Evolutionary conservation across 2,113 vertebrate species (phyloP), one percentile per base, ranked within the genome.

Genomic region (Chloroceryle aenea): DNA sequence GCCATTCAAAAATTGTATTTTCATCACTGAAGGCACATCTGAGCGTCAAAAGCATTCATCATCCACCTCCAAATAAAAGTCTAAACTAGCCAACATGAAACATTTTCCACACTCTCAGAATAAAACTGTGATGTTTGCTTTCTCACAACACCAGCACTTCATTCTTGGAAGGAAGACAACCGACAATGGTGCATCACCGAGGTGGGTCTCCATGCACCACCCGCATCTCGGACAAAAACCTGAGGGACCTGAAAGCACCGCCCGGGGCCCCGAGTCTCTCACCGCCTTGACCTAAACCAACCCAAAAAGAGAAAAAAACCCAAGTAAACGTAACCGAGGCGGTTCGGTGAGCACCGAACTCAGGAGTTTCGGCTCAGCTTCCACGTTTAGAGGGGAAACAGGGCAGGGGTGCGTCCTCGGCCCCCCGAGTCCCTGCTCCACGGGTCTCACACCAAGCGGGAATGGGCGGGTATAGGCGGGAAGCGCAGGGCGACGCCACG

Each of bases 91-190:
- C 4, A 23, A 14, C 1, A 6, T 1, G 3, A 32, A 80, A 12
- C 2, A 3, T 25, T 6, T 38, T 7, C 72, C n/a, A 50, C 43
- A 56, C 10, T 56, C n/a, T n/a, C 25, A 2, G 9, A 14, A 12
- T 19, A 10, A 43, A 83, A 66, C 0, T 0, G 0, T 0, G 4
- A 0, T 3, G 1, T 22, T 22, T 30, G 4, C 22, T 55, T 36
- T 23, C 11, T 30, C 30, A 36, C 40, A 40, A 1, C 0, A 0
- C 34, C 4, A 16, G 7, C 9, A 3, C 3, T 5, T 63, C 42
- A 4, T 1, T 22, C 19, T 12, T 0, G 38, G 59, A 17, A 0
- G 0, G 58, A 27, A 18, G 2, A 8, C 20, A 38, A 4, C 1
- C 6, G 15, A 15, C 30, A 12, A 5, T 0, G 5, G 6, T 3